phyloP scores from a whole-genome alignment of 2,113 vertebrate species.

The Ammodramus savannarum region DNA sequence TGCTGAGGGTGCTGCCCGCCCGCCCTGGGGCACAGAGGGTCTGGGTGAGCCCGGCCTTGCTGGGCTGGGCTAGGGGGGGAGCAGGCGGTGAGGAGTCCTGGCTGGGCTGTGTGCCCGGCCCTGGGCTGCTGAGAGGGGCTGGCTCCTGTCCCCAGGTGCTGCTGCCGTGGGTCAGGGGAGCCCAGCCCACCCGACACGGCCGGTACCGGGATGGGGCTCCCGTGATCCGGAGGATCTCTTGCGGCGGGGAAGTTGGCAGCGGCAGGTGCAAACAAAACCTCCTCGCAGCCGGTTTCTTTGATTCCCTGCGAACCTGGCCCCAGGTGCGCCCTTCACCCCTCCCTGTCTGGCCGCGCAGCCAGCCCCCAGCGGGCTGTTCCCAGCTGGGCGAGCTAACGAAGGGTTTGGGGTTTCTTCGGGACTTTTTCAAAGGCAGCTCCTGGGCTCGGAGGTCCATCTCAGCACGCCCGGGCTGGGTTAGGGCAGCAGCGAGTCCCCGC shows the following conservation, averaged over 20 bases:
- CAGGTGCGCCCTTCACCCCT: not conserved
- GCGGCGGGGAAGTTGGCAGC: not conserved
- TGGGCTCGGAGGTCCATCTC: not conserved
- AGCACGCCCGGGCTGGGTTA: not conserved
- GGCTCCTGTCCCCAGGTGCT: not conserved
- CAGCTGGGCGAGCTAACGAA: not conserved
- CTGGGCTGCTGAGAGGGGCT: not conserved
- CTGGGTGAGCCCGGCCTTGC: not conserved
- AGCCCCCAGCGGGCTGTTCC: not conserved
- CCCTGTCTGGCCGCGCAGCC: not conserved
- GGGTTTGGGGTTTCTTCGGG: not conserved
- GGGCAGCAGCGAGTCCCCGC: not conserved
- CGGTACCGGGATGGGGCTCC: not conserved
- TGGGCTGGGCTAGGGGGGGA: not conserved
- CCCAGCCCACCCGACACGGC: fast-evolving
- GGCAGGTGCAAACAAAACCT: constrained; percentile 23
- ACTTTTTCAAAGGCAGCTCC: not conserved
- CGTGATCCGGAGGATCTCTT: fast-evolving
- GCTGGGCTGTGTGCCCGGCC: not conserved
- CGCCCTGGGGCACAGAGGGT: no score
- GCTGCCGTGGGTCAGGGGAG: not conserved
- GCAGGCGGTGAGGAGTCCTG: not conserved
- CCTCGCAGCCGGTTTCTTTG: not conserved
- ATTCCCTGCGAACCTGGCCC: not conserved
- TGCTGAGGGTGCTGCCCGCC: not conserved